Evolutionary conservation across 1,140 invertebrate species (phyloP).

Genomic region (Kradibia gibbosae): DNA sequence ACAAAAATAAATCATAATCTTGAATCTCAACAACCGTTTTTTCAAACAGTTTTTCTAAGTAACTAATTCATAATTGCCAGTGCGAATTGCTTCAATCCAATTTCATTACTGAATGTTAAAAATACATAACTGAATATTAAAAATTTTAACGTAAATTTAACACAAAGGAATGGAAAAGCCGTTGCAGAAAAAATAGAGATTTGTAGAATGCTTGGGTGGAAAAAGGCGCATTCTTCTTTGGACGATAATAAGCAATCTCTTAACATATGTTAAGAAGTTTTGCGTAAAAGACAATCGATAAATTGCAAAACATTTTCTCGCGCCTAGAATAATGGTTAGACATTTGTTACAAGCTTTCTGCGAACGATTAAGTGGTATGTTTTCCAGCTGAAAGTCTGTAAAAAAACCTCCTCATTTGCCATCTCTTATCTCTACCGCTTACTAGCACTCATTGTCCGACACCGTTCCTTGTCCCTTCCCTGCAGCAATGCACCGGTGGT

Average conservation of each 20-base stretch:
- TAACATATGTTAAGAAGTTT: slow-evolving; percentile 13
- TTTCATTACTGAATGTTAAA: too few relatives aligned
- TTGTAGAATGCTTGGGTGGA: background rate
- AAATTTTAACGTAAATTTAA: background rate
- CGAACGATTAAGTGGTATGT: slow-evolving; percentile 48
- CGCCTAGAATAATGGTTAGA: slow-evolving; percentile 39
- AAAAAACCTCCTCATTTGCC: background rate
- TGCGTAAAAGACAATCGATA: slow-evolving; percentile 26
- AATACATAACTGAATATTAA: background rate
- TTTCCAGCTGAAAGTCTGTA: slow-evolving; percentile 8
- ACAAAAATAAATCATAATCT: background rate
- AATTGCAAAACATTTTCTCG: slow-evolving; percentile 14
- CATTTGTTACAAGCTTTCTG: slow-evolving; percentile 44
- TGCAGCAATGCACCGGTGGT: background rate
- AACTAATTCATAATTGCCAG: background rate
- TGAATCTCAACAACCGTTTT: background rate
- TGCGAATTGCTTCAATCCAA: background rate
- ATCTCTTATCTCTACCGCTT: background rate
- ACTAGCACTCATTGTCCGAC: background rate
- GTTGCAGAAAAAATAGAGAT: background rate
- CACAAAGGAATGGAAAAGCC: background rate
- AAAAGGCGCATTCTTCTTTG: background rate
- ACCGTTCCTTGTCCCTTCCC: too few relatives aligned
- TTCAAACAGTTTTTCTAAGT: background rate
- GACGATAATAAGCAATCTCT: background rate